These are phyloP conservation scores for Eurystomus gularis DNA, from an alignment of 2,113 vertebrate species.

Conservation along the genomic window DNA sequence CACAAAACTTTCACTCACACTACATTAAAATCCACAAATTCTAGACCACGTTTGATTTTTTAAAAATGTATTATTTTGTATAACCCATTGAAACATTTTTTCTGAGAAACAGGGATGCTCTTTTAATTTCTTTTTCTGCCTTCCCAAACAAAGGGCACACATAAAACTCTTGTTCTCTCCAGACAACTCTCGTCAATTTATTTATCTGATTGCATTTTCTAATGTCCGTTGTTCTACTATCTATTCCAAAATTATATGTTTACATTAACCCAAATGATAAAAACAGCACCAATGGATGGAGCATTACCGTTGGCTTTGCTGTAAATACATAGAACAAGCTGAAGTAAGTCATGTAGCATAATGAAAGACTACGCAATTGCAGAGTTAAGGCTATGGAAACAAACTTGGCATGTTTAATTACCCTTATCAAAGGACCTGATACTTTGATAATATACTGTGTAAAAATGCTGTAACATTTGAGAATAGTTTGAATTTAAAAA, in stretches of 20 bases:
- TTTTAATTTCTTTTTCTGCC: background rate
- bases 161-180: background rate
- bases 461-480: conserved; percentile 69
- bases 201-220: background rate
- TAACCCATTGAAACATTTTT: background rate
- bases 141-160: background rate
- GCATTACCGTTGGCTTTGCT: background rate
- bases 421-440: conserved; percentile 68
- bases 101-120: background rate
- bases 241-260: background rate
- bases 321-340: background rate
- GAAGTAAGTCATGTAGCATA: background rate
- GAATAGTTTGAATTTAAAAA: conserved; percentile 77
- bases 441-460: conserved; percentile 72
- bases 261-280: background rate
- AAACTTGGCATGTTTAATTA: conserved; percentile 76
- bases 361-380: background rate
- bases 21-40: background rate
- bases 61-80: background rate
- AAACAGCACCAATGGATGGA: background rate
- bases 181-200: background rate
- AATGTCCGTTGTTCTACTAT: background rate
- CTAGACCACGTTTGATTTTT: background rate
- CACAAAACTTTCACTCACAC: background rate
- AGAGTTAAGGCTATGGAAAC: conserved; percentile 51